These are phyloP conservation scores for Pterostichus niger DNA, from an alignment of 2,888 invertebrate species.

Conservation along the genomic window DNA sequence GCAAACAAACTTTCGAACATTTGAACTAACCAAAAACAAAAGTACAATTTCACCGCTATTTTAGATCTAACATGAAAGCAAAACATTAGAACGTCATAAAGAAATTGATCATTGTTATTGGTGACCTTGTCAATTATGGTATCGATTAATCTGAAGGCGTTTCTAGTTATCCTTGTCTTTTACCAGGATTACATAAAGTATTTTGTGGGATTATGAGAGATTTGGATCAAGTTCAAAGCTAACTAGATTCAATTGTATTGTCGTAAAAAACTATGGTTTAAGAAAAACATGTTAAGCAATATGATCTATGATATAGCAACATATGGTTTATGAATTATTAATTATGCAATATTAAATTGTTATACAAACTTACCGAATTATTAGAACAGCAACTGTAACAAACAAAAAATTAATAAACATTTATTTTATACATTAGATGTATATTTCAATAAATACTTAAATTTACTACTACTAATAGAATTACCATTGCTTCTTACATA, in stretches of 20 bases:
- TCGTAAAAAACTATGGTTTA: slow-evolving; percentile 7
- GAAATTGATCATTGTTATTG: neutral
- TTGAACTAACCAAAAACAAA: slow-evolving; percentile 52
- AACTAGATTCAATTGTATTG: slow-evolving; percentile 29
- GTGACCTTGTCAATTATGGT: slow-evolving; percentile 15
- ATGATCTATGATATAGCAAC: slow-evolving; percentile 3
- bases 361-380: neutral
- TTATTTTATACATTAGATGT: too few species aligned
- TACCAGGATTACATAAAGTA: slow-evolving; percentile 21
- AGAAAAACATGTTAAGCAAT: neutral
- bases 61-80: slow-evolving; percentile 23
- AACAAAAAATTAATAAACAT: neutral
- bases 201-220: slow-evolving; percentile 11
- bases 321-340: slow-evolving; percentile 17
- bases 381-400: neutral
- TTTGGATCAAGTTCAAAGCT: slow-evolving; percentile 57
- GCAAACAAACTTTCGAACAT: slow-evolving; percentile 49
- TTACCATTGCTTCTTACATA: too few species aligned
- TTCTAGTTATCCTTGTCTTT: slow-evolving; percentile 16
- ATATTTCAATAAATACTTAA: neutral
- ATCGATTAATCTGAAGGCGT: slow-evolving; percentile 25
- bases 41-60: slow-evolving; percentile 55
- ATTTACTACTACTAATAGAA: too few species aligned
- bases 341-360: slow-evolving; percentile 3
- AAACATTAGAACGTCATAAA: slow-evolving; percentile 23